Base-by-base conservation (phyloP, 1,140 invertebrate species). In the Rhizoglyphus robini region DNA sequence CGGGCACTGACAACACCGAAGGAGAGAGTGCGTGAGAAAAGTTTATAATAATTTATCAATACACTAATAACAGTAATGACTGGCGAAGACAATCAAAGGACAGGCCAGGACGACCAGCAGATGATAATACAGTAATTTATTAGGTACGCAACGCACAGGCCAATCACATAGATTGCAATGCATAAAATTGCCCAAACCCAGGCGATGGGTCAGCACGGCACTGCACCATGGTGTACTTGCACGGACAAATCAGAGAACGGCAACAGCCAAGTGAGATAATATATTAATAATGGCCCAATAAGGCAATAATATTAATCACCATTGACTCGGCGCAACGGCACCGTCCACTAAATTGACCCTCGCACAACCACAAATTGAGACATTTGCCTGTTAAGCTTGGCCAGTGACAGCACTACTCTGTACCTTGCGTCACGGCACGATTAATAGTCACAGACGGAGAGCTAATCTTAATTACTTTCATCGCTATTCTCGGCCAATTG, bases 11-110 rank as follows among this genome's bases (percentile, higher is more conserved):
- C 5, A 38, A 59, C 4, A 59, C 18, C 23, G 29, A 60, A 29
- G 27, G 1, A 18, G 36, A 60, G 36, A 60, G 58, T 60, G 58
- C 58, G 58, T 60, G 58, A 60, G 58, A 60, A 60, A 60, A 60
- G 58, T 60, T 60, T 30, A 60, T 60, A 60, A 60, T 60, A 60
- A 60, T 60, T 60, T 60, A 60, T 60, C 58, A 60, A 60, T 60
- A 60, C 3, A 60, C 54, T 60, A 60, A 60, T 60, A 60, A 60
- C 27, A 32, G 27, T 60, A 60, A 60, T 60, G 58, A 60, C 58
- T 1, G 58, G 29, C 1, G 27, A 34, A 60, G 30, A 34, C 32
- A 60, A 60, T 23, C 8, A 63, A 62, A 29, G 11, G n/a, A 51
- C 25, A 11, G 25, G 25, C 18, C 25, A 51, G 36, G 18, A 41